phyloP scores from a whole-genome alignment of 2,888 invertebrate genomes.

The Hypomecis punctinalis region DNA sequence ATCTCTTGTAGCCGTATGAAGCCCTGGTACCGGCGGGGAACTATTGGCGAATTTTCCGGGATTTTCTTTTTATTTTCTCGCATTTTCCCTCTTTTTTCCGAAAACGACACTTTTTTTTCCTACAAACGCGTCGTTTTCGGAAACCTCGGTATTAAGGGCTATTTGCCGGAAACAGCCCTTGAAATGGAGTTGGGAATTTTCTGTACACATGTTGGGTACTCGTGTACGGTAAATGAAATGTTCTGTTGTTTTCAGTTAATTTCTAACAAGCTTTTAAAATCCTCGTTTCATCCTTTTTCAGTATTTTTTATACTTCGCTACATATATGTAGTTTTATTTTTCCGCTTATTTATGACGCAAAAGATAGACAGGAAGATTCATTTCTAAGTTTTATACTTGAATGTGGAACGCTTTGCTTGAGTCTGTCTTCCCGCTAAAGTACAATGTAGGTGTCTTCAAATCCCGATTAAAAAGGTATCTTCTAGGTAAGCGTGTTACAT shows the following conservation, averaged over 20 bases:
- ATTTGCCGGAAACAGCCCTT: conserved; percentile 41
- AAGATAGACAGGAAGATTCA: too few relatives aligned
- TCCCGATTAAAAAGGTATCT: too few relatives aligned
- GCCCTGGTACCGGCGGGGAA: conserved; percentile 66
- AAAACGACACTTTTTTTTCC: conserved; percentile 21
- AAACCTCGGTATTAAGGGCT: conserved; percentile 10
- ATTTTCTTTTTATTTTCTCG: conserved; percentile 62
- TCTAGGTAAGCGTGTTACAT: too few relatives aligned
- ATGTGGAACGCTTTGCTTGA: too few relatives aligned
- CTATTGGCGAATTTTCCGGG: conserved; percentile 74
- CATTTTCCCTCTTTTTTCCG: conserved; percentile 31
- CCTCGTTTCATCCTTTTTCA: not conserved
- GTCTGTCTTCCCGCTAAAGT: too few relatives aligned
- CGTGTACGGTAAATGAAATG: conserved; percentile 6
- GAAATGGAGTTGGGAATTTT: conserved; percentile 21
- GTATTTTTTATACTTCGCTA: too few relatives aligned
- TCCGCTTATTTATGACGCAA: too few relatives aligned
- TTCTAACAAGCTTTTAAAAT: not conserved
- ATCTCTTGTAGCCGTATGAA: conserved; percentile 69
- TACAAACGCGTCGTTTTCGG: too few relatives aligned
- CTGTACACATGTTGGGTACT: conserved; percentile 25
- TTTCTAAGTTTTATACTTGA: too few relatives aligned
- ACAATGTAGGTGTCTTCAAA: too few relatives aligned
- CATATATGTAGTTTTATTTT: too few relatives aligned
- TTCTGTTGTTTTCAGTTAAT: conserved; percentile 5